A percentile compares a stretch with the other conserved stretches of the same genome.
phyloP scores from a whole-genome alignment of 1,140 invertebrate species.

The Caenorhabditis briggsae region DNA sequence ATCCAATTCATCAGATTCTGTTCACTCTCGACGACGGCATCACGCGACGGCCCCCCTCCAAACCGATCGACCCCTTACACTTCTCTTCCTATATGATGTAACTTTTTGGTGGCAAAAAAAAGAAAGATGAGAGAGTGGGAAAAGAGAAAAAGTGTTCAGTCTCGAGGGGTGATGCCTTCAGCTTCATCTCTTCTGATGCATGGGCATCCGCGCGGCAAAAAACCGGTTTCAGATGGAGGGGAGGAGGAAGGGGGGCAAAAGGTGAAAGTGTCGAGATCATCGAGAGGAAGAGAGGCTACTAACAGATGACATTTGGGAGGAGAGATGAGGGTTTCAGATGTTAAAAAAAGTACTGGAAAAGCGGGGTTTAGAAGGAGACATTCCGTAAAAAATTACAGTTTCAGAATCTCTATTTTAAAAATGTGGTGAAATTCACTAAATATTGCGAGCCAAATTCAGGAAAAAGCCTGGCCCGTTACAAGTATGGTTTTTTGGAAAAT shows the following conservation, averaged over 20 bases:
- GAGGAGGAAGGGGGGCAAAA: not conserved
- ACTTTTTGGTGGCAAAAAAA: conserved; percentile 29
- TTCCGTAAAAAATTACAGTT: no score
- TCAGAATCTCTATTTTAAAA: no score
- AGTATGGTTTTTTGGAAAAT: no score
- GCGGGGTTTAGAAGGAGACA: not conserved
- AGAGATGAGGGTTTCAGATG: not conserved
- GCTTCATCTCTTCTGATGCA: conserved; percentile 5
- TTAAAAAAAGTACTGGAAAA: not conserved
- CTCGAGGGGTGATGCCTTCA: conserved; percentile 39
- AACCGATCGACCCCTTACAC: not conserved
- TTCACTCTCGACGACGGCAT: conserved; percentile 26
- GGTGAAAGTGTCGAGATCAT: conserved; percentile 47
- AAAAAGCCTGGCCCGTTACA: no score
- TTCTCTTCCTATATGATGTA: conserved; percentile 8
- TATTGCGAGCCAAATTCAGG: no score
- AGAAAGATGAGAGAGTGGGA: not conserved
- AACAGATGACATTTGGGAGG: not conserved
- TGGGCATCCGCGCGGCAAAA: not conserved
- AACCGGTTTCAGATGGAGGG: conserved; percentile 4
- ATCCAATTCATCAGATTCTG: not conserved
- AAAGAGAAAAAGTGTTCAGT: conserved; percentile 41
- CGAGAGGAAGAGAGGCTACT: conserved; percentile 30
- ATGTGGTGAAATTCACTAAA: no score
- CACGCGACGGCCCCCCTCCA: not conserved